These are phyloP conservation scores for Siniperca undulata DNA, from an alignment of 2,797 vertebrate genomes.

Conservation along the genomic window DNA sequence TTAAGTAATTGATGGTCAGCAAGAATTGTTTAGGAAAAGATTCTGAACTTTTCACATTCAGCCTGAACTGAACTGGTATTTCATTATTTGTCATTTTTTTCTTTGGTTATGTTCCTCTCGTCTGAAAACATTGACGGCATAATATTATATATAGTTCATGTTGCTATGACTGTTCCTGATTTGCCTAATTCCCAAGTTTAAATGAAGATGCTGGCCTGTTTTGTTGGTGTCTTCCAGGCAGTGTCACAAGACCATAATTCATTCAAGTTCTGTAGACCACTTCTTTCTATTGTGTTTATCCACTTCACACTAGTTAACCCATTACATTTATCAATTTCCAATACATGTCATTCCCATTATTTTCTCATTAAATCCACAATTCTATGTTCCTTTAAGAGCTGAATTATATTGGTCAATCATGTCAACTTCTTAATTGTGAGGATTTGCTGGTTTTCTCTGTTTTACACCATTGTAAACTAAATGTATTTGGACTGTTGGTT, in stretches of 20 bases:
- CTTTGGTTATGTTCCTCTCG: not conserved
- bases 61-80: not conserved
- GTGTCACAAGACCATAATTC: not conserved
- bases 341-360: not conserved
- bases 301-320: not conserved
- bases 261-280: not conserved
- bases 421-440: not conserved
- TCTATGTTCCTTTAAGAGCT: not conserved
- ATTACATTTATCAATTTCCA: not conserved
- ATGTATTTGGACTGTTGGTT: not conserved
- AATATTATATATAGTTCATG: not conserved
- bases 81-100: not conserved
- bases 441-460: not conserved
- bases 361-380: not conserved
- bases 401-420: not conserved
- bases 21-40: slow-evolving; percentile 7
- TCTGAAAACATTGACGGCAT: not conserved
- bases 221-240: not conserved
- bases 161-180: not conserved
- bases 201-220: slow-evolving; percentile 7
- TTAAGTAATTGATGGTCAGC: slow-evolving; percentile 30
- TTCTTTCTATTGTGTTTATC: not conserved
- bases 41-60: slow-evolving; percentile 1
- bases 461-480: not conserved
- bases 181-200: not conserved